phyloP scores from a whole-genome alignment of 2,113 vertebrate genomes.

The Thunnus maccoyii region DNA sequence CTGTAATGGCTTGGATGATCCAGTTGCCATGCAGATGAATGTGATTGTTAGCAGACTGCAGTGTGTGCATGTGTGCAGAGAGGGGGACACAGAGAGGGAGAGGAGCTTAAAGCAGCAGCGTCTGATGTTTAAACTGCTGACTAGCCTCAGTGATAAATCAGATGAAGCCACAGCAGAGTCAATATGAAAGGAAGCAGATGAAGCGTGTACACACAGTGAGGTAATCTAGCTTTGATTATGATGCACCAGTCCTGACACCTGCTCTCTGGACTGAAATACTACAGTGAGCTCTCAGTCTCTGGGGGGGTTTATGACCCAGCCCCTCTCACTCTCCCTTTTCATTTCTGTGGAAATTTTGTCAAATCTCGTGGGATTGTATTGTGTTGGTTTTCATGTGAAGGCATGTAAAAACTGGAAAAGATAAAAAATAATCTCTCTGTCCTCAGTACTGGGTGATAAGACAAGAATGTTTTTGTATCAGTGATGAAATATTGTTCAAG shows the following conservation, averaged over 20 bases:
- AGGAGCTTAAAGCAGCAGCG: neutral
- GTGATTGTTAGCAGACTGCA: neutral
- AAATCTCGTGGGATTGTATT: neutral
- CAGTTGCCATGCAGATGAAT: slow-evolving; percentile 14
- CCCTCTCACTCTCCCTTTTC: neutral
- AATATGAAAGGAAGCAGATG: slow-evolving; percentile 16
- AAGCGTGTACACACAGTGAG: slow-evolving; percentile 17
- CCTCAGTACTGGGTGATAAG: no score
- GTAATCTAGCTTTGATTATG: slow-evolving; percentile 25
- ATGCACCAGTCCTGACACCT: slow-evolving; percentile 27
- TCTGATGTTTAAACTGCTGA: slow-evolving; percentile 26
- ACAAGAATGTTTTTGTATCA: no score
- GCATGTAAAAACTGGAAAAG: neutral
- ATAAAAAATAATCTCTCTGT: neutral
- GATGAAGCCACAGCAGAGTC: slow-evolving; percentile 14
- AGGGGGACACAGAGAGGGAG: neutral
- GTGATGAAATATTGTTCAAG: no score
- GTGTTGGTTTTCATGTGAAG: neutral
- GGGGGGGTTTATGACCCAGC: neutral
- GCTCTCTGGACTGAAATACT: slow-evolving; percentile 1
- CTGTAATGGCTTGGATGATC: neutral
- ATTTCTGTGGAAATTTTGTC: neutral
- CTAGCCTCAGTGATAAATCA: slow-evolving; percentile 9
- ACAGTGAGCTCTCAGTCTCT: neutral
- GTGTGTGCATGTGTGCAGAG: neutral